These are phyloP conservation scores for Trematomus loennbergii DNA, from an alignment of 2,113 vertebrate genomes.

Conservation along the genomic window DNA sequence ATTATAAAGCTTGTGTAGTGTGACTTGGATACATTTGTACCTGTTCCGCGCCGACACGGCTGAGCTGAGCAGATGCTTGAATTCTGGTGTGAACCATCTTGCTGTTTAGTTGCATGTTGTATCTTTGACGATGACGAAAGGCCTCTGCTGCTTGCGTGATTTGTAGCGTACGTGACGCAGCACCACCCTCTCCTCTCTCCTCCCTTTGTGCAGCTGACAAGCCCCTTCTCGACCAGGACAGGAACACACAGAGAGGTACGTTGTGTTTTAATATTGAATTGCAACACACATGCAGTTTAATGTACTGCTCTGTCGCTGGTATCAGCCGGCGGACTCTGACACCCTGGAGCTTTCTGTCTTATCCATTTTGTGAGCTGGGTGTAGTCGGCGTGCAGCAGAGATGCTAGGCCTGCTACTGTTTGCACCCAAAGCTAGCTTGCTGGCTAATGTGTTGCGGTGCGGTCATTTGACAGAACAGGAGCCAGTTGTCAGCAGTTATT, in stretches of 20 bases:
- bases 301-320: accelerated
- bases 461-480: constrained; percentile 50
- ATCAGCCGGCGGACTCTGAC: not conserved
- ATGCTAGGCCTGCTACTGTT: constrained; percentile 64
- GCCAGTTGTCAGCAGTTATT: not conserved
- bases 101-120: not conserved
- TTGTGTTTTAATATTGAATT: constrained; percentile 1
- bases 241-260: constrained; percentile 70
- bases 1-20: not conserved
- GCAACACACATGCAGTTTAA: not conserved
- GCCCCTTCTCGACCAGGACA: constrained; percentile 64
- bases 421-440: constrained; percentile 45
- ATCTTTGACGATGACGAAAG: constrained; percentile 43
- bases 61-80: not conserved
- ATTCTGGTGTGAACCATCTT: constrained; percentile 39
- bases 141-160: constrained; percentile 37
- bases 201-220: constrained; percentile 72
- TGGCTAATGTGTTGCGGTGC: constrained; percentile 50
- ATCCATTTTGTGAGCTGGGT: constrained; percentile 11
- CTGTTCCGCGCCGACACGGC: not conserved
- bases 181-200: constrained; percentile 57
- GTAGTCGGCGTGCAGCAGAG: constrained; percentile 32
- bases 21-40: not conserved
- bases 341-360: not conserved
- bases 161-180: constrained; percentile 47